Evolutionary conservation across 1,140 invertebrate species (phyloP).

Genomic region (Achroia grisella): DNA sequence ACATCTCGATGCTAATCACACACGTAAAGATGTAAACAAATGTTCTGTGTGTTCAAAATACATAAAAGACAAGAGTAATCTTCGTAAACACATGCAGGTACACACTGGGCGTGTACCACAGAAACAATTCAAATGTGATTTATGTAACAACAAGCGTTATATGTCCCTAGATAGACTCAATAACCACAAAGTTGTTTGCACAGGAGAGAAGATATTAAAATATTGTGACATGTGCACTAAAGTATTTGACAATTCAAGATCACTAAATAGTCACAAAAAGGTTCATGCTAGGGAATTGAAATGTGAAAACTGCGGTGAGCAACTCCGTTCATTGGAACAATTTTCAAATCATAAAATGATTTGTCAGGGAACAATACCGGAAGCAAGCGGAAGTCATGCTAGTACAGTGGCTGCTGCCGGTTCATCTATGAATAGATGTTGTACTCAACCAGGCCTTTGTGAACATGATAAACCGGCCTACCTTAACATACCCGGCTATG

Average conservation of each 20-base stretch:
- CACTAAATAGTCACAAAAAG: conserved; percentile 72
- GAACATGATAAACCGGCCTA: conserved; percentile 73
- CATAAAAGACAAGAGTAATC: conserved; percentile 72
- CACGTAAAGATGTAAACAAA: conserved; percentile 72
- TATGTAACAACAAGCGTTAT: conserved; percentile 72
- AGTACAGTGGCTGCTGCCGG: conserved; percentile 20
- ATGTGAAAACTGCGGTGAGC: conserved; percentile 70
- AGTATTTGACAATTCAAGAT: conserved; percentile 73
- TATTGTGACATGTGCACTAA: conserved; percentile 73
- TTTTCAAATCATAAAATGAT: conserved; percentile 68
- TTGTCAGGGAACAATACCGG: conserved; percentile 44
- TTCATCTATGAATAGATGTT: conserved; percentile 49
- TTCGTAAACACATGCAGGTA: conserved; percentile 73
- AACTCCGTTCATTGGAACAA: conserved; percentile 67
- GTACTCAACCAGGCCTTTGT: conserved; percentile 63
- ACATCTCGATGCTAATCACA: conserved; percentile 68
- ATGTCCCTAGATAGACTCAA: conserved; percentile 71
- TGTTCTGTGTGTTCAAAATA: conserved; percentile 73
- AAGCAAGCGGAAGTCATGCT: conserved; percentile 33
- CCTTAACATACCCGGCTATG: conserved; percentile 69
- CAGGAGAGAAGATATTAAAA: conserved; percentile 68
- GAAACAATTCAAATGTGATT: conserved; percentile 72
- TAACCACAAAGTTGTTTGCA: conserved; percentile 70
- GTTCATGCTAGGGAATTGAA: conserved; percentile 72
- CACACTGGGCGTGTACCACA: conserved; percentile 71